A percentile compares a stretch with the other conserved stretches of the same genome.
These are phyloP conservation scores for Trachythela sp. DNA, from an alignment of 64 coral and sea anemone species.

Conservation along the genomic window DNA sequence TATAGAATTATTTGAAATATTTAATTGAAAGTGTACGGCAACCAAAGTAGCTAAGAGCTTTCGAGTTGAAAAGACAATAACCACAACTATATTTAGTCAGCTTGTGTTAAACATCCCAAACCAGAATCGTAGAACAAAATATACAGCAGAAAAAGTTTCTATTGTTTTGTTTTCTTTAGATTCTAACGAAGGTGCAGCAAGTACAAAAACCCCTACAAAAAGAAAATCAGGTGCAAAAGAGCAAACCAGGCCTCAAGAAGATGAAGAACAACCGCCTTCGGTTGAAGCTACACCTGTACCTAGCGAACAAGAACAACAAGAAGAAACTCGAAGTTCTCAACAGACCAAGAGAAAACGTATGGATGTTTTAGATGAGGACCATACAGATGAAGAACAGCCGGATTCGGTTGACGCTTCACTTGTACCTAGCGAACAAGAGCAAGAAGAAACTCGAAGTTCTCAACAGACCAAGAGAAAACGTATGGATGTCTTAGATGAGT, in stretches of 20 bases:
- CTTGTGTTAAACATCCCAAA: too few relatives aligned
- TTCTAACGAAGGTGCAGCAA: background rate
- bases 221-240: background rate
- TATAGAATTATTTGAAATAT: too few relatives aligned
- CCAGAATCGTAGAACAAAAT: too few relatives aligned
- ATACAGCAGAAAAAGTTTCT: too few relatives aligned
- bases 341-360: background rate
- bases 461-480: background rate
- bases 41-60: too few relatives aligned
- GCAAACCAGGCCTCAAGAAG: background rate
- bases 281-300: background rate
- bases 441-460: too few relatives aligned
- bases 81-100: too few relatives aligned
- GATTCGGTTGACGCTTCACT: too few relatives aligned
- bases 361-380: background rate
- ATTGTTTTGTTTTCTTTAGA: background rate
- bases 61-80: too few relatives aligned
- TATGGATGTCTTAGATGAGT: background rate
- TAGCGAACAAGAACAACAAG: background rate
- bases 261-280: background rate
- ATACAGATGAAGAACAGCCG: background rate
- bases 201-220: background rate
- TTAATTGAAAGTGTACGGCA: too few relatives aligned
- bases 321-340: too few relatives aligned
- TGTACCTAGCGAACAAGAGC: too few relatives aligned